Conservation (phyloP, 2,797 vertebrate genomes). For the Eulemur mongoz region DNA sequence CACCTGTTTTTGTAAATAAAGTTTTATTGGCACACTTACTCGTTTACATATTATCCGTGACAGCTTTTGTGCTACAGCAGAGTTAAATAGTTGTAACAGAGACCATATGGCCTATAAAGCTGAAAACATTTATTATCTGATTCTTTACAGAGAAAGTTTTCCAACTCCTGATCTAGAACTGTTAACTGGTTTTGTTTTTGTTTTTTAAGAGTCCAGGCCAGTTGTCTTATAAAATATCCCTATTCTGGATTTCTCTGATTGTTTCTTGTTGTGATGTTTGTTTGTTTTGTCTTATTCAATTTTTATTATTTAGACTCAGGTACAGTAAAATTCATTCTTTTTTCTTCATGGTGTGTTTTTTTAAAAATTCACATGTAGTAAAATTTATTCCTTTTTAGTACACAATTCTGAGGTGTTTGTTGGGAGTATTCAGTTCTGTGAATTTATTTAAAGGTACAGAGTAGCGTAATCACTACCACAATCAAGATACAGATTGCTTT, state of each 20-base stretch:
- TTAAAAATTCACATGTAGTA: neutral
- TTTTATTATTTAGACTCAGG: neutral
- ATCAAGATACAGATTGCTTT: neutral
- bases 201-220: neutral
- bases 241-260: neutral
- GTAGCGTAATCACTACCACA: neutral
- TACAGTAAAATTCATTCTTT: neutral
- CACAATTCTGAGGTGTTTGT: neutral
- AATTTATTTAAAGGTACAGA: neutral
- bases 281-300: neutral
- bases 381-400: neutral
- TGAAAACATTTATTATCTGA: neutral
- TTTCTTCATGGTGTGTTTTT: neutral
- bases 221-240: neutral
- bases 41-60: neutral
- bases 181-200: neutral
- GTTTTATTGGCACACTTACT: neutral
- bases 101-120: neutral
- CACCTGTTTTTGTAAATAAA: neutral
- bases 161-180: neutral
- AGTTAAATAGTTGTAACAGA: neutral
- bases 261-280: neutral
- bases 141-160: neutral
- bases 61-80: neutral
- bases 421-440: neutral